phyloP scores from a whole-genome alignment of 2,888 invertebrate genomes.

The Stegophylla sp. region DNA sequence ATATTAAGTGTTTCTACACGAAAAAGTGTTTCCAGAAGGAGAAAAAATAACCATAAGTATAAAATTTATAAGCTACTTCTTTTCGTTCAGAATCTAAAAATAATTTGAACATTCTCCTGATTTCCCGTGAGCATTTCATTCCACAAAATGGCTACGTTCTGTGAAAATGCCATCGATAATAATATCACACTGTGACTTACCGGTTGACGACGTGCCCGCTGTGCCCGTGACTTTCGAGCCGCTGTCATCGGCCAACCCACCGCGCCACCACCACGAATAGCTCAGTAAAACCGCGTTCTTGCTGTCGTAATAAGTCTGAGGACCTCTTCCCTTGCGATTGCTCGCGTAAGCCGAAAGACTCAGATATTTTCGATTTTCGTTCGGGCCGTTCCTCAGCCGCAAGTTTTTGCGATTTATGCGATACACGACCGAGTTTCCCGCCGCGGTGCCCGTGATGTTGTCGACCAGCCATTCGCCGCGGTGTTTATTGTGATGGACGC shows the following conservation, averaged over 20 bases:
- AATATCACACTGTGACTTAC: background rate
- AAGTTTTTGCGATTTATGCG: constrained; percentile 22
- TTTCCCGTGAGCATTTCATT: too few relatives aligned
- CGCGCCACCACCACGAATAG: constrained; percentile 50
- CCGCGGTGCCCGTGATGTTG: constrained; percentile 20
- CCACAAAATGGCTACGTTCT: background rate
- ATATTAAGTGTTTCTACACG: too few relatives aligned
- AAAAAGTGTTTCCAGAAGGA: too few relatives aligned
- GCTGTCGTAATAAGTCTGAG: constrained; percentile 6
- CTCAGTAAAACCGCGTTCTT: constrained; percentile 9
- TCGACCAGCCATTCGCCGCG: constrained; percentile 30
- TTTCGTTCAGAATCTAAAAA: too few relatives aligned
- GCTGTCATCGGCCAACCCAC: background rate
- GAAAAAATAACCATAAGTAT: too few relatives aligned
- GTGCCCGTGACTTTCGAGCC: background rate
- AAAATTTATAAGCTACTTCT: too few relatives aligned
- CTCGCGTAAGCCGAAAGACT: constrained; percentile 38
- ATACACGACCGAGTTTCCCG: constrained; percentile 13
- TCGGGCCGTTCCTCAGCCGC: background rate
- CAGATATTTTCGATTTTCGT: constrained; percentile 15
- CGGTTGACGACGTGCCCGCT: constrained; percentile 33
- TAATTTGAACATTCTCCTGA: too few relatives aligned
- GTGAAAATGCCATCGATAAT: background rate
- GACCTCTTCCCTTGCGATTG: constrained; percentile 43
- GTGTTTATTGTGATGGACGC: constrained; percentile 3